Evolutionary conservation across 1,140 invertebrate species (phyloP).

Genomic region (Muscidifurax raptorellus): DNA sequence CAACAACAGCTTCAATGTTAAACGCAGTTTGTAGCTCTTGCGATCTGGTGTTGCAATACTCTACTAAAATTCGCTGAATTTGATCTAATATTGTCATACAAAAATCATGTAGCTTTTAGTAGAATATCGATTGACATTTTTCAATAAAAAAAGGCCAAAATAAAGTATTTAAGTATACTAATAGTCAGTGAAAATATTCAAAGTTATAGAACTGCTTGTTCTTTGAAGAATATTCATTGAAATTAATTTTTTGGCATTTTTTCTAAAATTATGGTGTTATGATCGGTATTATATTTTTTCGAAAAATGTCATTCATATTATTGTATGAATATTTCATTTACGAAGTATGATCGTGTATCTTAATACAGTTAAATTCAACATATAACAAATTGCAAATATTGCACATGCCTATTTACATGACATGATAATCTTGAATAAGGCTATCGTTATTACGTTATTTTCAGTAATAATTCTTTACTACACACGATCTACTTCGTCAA

Average conservation of each 20-base stretch:
- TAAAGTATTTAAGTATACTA: not conserved
- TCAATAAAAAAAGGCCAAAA: slow-evolving; percentile 18
- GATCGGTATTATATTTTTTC: not conserved
- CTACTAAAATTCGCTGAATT: slow-evolving; percentile 15
- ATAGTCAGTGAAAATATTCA: no score
- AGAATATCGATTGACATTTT: slow-evolving; percentile 13
- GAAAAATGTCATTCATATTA: not conserved
- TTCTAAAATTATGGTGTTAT: not conserved
- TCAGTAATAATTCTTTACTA: not conserved
- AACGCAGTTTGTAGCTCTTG: slow-evolving; percentile 10
- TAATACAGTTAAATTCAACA: not conserved
- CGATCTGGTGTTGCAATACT: not conserved
- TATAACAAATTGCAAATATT: not conserved
- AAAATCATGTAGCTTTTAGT: not conserved
- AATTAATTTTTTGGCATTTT: not conserved
- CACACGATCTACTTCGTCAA: slow-evolving; percentile 16
- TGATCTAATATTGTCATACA: not conserved
- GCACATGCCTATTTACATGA: not conserved
- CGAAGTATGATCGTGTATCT: not conserved
- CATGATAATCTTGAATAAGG: not conserved
- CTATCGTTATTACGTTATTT: not conserved
- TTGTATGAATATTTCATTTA: not conserved
- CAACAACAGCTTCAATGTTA: not conserved
- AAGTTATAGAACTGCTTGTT: no score
- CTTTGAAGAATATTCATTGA: no score